Base-by-base conservation (phyloP, 1,140 invertebrate genomes). In the Eueides isabella region DNA sequence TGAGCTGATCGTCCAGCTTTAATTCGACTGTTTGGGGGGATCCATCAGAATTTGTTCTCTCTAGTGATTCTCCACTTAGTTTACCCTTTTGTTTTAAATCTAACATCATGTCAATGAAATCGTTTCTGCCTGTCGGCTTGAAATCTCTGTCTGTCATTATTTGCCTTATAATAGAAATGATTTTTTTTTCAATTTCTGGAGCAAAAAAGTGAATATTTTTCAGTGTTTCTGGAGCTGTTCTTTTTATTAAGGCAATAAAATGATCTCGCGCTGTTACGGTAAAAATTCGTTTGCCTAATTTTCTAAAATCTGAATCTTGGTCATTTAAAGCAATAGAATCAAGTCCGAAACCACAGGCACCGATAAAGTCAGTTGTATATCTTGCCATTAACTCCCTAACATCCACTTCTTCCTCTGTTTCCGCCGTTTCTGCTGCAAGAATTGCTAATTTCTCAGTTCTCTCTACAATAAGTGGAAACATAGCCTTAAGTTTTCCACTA, bases 401-500 rank as follows among this genome's bases (percentile, higher is more conserved):
- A 35, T 77, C 62, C 1, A 70, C 11, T 29, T 75, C 44, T 7
- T 72, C 62, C 11, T 38, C 19, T 9, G 14, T 35, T 9, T 67
- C 64, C 1, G 41, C 6, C 14, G 55, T 7, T 7, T 33, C 14
- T 14, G 66, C 28, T 16, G 69, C 64, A 9, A 76, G 19, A 19
- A 33, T 30, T 6, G 29, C 38, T 23, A 81, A 80, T 35, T 61
- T 77, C 66, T 88, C 67, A 0, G 77, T 80, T 63, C 84, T 80
- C 23, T 83, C 84, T 11, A 81, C 76, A 2, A 91, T 85, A 1
- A 84, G 74, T 2, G 81, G 76, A 48, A 94, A 94, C 92, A 95
- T 94, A 0, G 79, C 73, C 73, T 94, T 95, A 11, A 95, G 81
- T 79, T 94, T 95, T 6, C 88, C 89, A 0, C 92, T 89, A 0